Base-by-base conservation (phyloP, 2,888 invertebrate species). In the Nesidiocoris tenuis region DNA sequence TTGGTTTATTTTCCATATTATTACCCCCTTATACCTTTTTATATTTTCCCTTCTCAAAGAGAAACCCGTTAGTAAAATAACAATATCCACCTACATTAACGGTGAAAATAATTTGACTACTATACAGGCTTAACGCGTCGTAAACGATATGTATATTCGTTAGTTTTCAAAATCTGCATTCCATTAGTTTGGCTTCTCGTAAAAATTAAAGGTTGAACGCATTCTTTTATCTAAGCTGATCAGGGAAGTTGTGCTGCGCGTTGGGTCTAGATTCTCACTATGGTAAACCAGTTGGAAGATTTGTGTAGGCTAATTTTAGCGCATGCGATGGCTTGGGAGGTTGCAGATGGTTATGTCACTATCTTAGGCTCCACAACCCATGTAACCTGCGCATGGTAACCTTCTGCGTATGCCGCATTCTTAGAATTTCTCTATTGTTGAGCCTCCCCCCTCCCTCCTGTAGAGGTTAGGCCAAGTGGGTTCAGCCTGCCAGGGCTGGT, bases 131-230 rank as follows among this genome's bases (percentile, higher is more conserved):
- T 64, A 65, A 65, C 65, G 39, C 65, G 54, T 65, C 65, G n/a
- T 65, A 64, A 65, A 39, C 39, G 65, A 65, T 65, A 65, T 65
- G 65, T 65, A 65, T 65, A 39, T 65, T 65, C 65, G 65, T 65
- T 65, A 65, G 25, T 39, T 39, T 65, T 39, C 39, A 39, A 12
- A 39, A 39, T 39, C 39, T 39, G 3, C 5, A 39, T 59, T 59
- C 5, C n/a, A 59, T 59, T 19, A 18, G 5, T 59, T 59, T n/a
- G 3, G 7, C 3, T 59, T 59, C n/a, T 59, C 16, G 7, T 59
- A 3, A 59, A 59, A 59, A 39, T 39, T 39, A 39, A 12, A 12
- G 12, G 5, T 39, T 39, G 5, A 39, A 39, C n/a, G 12, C 12
- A 12, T 39, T 3, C 39, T 39, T 12, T 39, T 12, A 39, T 39